Base-by-base conservation (phyloP, 2,888 invertebrate species). In the Geophilus truncorum region DNA sequence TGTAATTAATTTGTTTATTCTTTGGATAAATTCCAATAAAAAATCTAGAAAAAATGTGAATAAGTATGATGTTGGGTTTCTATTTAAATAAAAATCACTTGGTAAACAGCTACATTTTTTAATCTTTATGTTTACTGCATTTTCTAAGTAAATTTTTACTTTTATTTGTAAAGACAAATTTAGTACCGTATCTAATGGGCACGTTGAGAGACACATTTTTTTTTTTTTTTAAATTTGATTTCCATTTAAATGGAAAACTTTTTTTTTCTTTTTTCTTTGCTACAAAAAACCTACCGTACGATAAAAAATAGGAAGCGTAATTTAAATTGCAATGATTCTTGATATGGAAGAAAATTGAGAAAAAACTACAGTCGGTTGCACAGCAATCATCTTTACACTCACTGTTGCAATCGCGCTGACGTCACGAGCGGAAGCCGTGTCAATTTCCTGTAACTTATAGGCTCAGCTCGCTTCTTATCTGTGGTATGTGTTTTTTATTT, bases 381-480 rank as follows among this genome's bases (percentile, higher is more conserved):
- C 70, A 25, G 70, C 70, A 70, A 70, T 70, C 70, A 70, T 70
- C 70, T 70, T 28, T 70, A 4, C 12, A 70, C 23, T 18, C 57
- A 62, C 70, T 70, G 70, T 70, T 70, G 70, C 70, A 70, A 70
- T 70, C 70, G 70, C 25, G 70, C 70, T 70, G 70, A 70, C 70
- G 70, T 70, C 70, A 70, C 15, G 12, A 70, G 70, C 70, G 70
- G 70, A 70, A 70, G 70, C 70, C 25, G 70, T 70, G 70, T 70
- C 70, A 70, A 70, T 70, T 70, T 70, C 70, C 70, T 70, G 70
- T 70, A 70, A 70, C 70, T 70, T 70, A 28, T 23, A 70, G 28
- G 70, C 28, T 62, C 12, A 70, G 70, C 28, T 25, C 12, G 70
- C 51, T 70, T n/a, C 25, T 70, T 70, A 70, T 70, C 70, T 70